phyloP scores from a whole-genome alignment of 2,113 vertebrate genomes.

The Notothenia coriiceps region DNA sequence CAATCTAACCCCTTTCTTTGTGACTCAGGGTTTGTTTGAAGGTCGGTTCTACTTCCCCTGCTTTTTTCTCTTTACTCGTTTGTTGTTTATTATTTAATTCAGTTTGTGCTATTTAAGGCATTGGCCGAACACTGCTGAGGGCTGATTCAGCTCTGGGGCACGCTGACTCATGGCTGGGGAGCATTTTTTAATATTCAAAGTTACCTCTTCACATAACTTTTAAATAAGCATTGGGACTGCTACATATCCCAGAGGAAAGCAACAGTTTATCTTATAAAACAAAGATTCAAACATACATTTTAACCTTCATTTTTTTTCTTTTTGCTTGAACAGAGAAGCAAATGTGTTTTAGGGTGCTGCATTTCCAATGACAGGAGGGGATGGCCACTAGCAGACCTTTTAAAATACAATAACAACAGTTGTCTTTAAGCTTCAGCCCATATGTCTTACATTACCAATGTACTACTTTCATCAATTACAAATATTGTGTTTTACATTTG shows the following conservation, averaged over 20 bases:
- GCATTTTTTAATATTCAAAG: constrained; percentile 19
- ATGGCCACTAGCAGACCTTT: background rate
- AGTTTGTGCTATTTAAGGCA: background rate
- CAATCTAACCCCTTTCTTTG: background rate
- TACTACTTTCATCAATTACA: too few relatives aligned
- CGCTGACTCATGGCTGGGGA: background rate
- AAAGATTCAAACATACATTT: background rate
- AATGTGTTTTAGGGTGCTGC: background rate
- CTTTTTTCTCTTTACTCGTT: background rate
- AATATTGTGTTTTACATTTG: too few relatives aligned
- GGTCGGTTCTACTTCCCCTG: background rate
- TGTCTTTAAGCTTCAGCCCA: background rate
- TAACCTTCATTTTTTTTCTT: background rate
- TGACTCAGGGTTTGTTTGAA: background rate
- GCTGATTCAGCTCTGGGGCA: background rate
- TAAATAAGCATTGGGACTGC: constrained; percentile 14
- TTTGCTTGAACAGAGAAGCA: background rate
- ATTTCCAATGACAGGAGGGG: background rate
- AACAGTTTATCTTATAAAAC: constrained; percentile 3
- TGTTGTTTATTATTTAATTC: background rate
- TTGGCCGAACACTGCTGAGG: background rate
- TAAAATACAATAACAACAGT: background rate
- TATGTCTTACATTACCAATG: too few relatives aligned
- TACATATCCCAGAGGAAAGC: background rate
- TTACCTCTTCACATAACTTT: constrained; percentile 1